A percentile compares a stretch with the other conserved stretches of the same genome.
phyloP scores from a whole-genome alignment of 2,888 invertebrate genomes.

The Sympetrum striolatum region DNA sequence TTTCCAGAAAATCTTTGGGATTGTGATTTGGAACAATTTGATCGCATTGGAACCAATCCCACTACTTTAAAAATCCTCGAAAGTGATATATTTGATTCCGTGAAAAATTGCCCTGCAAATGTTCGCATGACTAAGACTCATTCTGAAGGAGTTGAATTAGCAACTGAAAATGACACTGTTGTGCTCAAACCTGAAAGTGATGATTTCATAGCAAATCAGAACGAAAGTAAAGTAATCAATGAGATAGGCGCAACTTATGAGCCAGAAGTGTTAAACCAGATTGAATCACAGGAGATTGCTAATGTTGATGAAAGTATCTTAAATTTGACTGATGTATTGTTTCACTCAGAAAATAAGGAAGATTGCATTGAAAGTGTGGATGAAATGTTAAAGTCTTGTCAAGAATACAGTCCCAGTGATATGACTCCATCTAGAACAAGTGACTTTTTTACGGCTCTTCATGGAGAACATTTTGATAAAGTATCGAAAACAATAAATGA shows the following conservation, averaged over 20 bases:
- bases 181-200: neutral
- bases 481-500: neutral
- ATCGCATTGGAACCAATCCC: neutral
- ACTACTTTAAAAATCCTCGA: neutral
- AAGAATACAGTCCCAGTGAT: neutral
- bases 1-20: slow-evolving; percentile 10
- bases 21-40: slow-evolving; percentile 4
- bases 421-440: neutral
- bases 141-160: neutral
- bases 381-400: neutral
- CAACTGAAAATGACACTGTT: neutral
- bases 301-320: neutral
- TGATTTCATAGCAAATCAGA: neutral
- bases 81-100: neutral
- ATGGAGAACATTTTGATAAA: neutral
- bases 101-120: neutral
- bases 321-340: neutral
- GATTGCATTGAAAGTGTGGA: neutral
- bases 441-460: neutral
- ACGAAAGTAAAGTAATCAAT: neutral
- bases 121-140: neutral
- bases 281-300: neutral
- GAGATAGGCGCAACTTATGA: neutral
- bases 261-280: neutral
- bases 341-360: neutral